Percentiles rank a stretch among this genome's conserved stretches.
These are phyloP conservation scores for Dicerorhinus sumatrensis DNA, from an alignment of 2,113 vertebrate genomes.

Conservation along the genomic window DNA sequence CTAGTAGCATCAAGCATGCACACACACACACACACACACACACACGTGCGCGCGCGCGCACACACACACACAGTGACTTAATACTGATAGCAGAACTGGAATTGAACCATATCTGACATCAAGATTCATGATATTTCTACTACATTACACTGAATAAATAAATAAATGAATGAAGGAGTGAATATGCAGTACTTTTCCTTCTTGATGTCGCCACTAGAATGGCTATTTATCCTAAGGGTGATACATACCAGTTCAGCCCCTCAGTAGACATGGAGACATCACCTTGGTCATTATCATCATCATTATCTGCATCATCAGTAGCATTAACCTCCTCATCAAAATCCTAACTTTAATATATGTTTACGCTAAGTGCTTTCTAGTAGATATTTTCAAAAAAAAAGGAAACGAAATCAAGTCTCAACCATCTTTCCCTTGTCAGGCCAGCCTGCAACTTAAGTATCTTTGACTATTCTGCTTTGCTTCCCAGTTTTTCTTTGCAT, in stretches of 20 bases:
- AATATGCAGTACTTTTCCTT: not conserved
- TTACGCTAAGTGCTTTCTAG: not conserved
- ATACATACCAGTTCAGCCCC: not conserved
- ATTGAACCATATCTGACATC: not conserved
- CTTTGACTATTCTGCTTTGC: not conserved
- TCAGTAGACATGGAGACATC: not conserved
- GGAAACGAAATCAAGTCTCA: not conserved
- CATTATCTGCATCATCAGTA: not conserved
- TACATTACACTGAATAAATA: not conserved
- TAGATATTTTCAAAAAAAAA: not conserved
- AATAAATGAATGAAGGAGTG: not conserved
- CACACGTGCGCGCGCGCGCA: accelerated
- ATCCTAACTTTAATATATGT: not conserved
- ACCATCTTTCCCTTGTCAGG: not conserved
- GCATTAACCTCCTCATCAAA: not conserved
- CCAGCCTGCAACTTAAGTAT: not conserved
- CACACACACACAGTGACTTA: not conserved
- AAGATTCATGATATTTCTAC: not conserved
- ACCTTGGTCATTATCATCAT: not conserved
- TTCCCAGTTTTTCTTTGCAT: not conserved
- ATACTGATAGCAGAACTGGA: not conserved
- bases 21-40: not conserved
- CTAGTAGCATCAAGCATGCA: not conserved
- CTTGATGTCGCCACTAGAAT: not conserved
- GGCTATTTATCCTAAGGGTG: not conserved